Conservation (phyloP, 2,113 vertebrate genomes). For the Macrotus californicus region DNA sequence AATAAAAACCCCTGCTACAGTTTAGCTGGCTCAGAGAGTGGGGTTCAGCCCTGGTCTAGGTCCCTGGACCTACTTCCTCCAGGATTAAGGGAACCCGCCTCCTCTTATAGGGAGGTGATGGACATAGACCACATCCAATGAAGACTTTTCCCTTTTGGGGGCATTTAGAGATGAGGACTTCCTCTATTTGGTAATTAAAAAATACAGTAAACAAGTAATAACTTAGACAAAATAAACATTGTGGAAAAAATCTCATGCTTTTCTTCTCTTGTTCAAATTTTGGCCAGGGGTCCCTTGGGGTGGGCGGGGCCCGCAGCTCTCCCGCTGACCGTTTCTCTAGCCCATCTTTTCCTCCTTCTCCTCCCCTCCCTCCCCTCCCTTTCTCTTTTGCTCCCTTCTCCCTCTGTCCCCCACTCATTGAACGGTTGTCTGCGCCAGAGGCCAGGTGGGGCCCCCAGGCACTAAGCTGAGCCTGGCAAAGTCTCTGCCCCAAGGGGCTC, state of each 20-base stretch:
- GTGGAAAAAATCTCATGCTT: no score
- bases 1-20: neutral
- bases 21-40: no score
- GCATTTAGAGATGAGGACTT: neutral
- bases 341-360: neutral
- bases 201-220: neutral
- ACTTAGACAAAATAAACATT: neutral
- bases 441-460: neutral
- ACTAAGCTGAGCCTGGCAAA: neutral
- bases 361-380: neutral
- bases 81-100: no score
- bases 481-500: neutral
- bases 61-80: neutral
- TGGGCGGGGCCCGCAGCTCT: neutral
- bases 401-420: rapidly evolving
- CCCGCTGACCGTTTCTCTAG: no score
- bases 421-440: neutral
- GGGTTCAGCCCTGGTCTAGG: neutral
- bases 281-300: neutral
- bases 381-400: neutral
- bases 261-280: neutral
- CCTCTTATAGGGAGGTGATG: neutral
- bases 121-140: neutral
- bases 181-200: neutral
- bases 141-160: neutral